A percentile compares a stretch with the other conserved stretches of the same genome.
These are phyloP conservation scores for Alouatta palliata DNA, from an alignment of 2,113 vertebrate species.

Conservation along the genomic window DNA sequence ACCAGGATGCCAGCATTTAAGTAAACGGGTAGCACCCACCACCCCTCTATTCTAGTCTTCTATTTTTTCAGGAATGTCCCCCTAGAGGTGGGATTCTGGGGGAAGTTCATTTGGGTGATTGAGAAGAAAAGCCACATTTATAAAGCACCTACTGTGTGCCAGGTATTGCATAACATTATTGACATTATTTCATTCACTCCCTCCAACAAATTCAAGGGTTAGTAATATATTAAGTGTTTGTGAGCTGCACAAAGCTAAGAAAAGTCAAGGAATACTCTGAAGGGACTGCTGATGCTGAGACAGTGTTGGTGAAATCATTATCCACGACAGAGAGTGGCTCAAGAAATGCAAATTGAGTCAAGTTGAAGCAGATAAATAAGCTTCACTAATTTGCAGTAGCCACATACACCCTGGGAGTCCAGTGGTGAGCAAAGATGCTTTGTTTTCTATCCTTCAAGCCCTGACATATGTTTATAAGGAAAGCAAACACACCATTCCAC, in stretches of 20 bases:
- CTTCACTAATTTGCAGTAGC: background rate
- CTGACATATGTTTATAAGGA: background rate
- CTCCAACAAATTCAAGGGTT: background rate
- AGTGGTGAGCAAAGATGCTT: background rate
- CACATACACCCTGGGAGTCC: background rate
- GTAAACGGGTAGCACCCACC: background rate
- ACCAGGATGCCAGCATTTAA: background rate
- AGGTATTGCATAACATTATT: background rate
- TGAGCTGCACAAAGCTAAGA: background rate
- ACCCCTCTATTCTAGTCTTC: background rate
- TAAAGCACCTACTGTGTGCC: background rate
- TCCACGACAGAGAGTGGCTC: background rate
- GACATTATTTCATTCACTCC: background rate
- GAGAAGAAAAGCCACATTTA: background rate
- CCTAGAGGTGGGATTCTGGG: background rate
- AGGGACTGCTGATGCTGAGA: background rate
- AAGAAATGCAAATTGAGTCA: background rate
- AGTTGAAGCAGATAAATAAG: background rate
- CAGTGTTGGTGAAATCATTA: background rate
- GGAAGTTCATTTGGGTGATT: background rate
- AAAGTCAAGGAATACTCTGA: background rate
- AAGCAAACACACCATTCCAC: background rate
- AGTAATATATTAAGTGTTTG: accelerated
- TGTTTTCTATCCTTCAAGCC: background rate
- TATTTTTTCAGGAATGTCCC: background rate